phyloP scores from a whole-genome alignment of 2,113 vertebrate genomes.

The Bothrops jararaca region DNA sequence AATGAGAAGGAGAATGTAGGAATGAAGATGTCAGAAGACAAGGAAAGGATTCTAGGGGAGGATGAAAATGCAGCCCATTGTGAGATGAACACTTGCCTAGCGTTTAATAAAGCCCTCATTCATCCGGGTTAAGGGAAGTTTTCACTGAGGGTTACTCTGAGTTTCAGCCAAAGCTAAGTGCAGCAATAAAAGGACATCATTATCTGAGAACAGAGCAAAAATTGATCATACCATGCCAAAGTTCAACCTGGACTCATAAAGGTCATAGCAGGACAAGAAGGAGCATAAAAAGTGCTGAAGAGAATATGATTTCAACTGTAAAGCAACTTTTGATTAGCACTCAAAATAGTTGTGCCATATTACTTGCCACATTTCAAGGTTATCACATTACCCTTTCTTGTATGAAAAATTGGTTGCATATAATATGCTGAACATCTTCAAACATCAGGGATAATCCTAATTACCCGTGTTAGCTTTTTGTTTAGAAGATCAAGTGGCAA shows the following conservation, averaged over 20 bases:
- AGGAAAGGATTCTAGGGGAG: neutral
- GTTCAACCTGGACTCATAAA: neutral
- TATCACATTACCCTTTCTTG: neutral
- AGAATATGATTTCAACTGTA: neutral
- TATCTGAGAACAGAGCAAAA: neutral
- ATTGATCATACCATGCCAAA: neutral
- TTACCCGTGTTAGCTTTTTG: neutral
- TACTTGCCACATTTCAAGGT: slow-evolving; percentile 5
- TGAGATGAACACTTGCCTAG: neutral
- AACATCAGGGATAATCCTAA: neutral
- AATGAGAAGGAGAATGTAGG: neutral
- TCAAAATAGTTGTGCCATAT: neutral
- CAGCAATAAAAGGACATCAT: neutral
- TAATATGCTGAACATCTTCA: neutral
- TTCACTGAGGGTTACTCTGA: slow-evolving; percentile 17
- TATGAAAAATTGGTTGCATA: neutral
- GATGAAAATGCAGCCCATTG: slow-evolving; percentile 2
- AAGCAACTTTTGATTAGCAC: neutral
- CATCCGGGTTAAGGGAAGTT: slow-evolving; percentile 4
- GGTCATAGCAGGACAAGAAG: neutral
- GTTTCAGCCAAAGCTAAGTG: slow-evolving; percentile 2
- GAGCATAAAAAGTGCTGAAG: neutral
- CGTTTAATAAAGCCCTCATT: slow-evolving; percentile 5
- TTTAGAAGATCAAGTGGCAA: neutral
- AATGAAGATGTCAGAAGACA: slow-evolving; percentile 3